Conservation (phyloP, 2,797 vertebrate genomes). For the Gadopsis marmoratus region DNA sequence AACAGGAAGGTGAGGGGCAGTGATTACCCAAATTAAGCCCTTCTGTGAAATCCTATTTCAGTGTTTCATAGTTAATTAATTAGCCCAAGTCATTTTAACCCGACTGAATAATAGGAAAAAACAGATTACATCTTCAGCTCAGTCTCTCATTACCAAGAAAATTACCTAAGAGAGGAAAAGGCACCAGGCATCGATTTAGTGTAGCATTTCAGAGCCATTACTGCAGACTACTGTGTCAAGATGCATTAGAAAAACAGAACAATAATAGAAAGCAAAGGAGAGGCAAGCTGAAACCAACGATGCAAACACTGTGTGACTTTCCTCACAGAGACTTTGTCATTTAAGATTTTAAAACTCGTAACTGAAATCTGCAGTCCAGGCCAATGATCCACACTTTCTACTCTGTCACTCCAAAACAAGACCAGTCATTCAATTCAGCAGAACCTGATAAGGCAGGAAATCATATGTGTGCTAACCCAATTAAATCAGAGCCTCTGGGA, state of each 20-base stretch:
- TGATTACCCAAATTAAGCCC: constrained; percentile 69
- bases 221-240: constrained; percentile 75
- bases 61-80: constrained; percentile 80
- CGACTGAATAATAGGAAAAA: constrained; percentile 66
- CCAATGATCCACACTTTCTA: not conserved
- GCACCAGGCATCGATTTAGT: constrained; percentile 81
- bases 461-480: constrained; percentile 65
- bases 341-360: constrained; percentile 22
- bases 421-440: constrained; percentile 54
- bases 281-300: constrained; percentile 47
- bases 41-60: constrained; percentile 68
- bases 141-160: constrained; percentile 81
- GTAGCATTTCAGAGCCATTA: constrained; percentile 79
- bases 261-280: constrained; percentile 65
- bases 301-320: constrained; percentile 34
- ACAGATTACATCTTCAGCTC: constrained; percentile 76
- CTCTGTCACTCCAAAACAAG: not conserved
- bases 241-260: constrained; percentile 66
- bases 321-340: constrained; percentile 25
- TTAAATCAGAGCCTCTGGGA: constrained; percentile 56
- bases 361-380: constrained; percentile 13
- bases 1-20: constrained; percentile 37
- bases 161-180: constrained; percentile 80
- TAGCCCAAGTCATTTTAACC: constrained; percentile 65
- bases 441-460: constrained; percentile 63